Evolutionary conservation across 2,113 vertebrate species (phyloP), one percentile per base, ranked within the genome.

Genomic region (Pedetes capensis): DNA sequence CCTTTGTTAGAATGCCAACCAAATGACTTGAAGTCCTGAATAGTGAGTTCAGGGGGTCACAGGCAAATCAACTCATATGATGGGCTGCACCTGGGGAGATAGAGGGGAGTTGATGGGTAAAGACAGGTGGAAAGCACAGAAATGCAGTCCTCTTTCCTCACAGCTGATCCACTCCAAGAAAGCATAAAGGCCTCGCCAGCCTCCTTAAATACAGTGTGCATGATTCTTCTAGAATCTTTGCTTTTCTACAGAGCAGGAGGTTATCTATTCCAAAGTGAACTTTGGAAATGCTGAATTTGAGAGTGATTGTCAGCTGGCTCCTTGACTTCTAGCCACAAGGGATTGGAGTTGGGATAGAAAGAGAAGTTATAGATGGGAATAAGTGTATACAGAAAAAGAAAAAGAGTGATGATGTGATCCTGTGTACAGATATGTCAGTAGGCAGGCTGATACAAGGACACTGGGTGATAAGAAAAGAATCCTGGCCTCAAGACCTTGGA

Each of bases 241-340:
- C 17, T 95, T 89, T 85, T 86, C 61, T 88, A 82, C 1, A 64
- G 68, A 82, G n/a, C n/a, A 76, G 64, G 53, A 94, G 14, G 71
- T 16, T 78, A 20, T n/a, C 47, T 25, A 34, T 37, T 42, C 37
- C n/a, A 69, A 89, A 92, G 47, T 64, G 39, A 94, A 71, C 57
- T 76, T 82, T 22, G 57, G 42, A 90, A 87, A 90, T 49, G 22
- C 29, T 68, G 42, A 61, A 61, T 61, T 84, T 61, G 7, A 86
- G 32, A 79, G 51, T 53, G 75, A 76, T 4, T 68, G 27, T 29
- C 75, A 55, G 49, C 47, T 94, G 34, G 42, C 17, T 83, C 47
- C 81, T 80, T 92, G 76, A 85, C 34, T 72, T 81, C 42, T n/a
- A 47, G 27, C 4, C 85, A 68, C 34, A 49, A 61, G 44, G 23